A percentile compares a stretch with the other conserved stretches of the same genome.
These are phyloP conservation scores for Anguilla anguilla DNA, from an alignment of 2,797 vertebrate genomes.

Conservation along the genomic window DNA sequence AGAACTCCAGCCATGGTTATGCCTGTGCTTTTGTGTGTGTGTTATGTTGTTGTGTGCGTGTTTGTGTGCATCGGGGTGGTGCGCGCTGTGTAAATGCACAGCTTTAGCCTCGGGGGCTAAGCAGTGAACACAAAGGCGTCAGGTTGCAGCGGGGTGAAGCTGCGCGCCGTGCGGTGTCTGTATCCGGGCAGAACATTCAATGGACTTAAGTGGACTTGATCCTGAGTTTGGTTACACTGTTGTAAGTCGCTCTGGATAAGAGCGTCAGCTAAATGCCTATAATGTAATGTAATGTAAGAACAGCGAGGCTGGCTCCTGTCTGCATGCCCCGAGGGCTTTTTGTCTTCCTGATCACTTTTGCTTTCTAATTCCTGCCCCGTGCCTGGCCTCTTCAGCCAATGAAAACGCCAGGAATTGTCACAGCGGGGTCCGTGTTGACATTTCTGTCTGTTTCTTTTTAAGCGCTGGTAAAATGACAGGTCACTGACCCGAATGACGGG, in stretches of 20 bases:
- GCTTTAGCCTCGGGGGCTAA: conserved; percentile 27
- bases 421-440: background rate
- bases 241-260: too few relatives aligned
- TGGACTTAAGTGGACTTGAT: too few relatives aligned
- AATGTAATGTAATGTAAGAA: too few relatives aligned
- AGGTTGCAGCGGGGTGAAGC: conserved; percentile 45
- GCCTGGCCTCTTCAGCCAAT: background rate
- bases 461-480: background rate
- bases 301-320: conserved; percentile 30
- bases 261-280: too few relatives aligned
- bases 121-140: conserved; percentile 42
- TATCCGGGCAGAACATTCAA: conserved; percentile 65
- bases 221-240: too few relatives aligned
- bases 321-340: conserved; percentile 13
- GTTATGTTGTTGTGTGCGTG: background rate
- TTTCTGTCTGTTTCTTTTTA: background rate
- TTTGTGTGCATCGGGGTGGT: background rate
- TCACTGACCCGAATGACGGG: background rate
- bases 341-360: background rate
- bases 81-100: background rate
- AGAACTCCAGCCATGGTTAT: background rate
- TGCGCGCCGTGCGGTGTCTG: conserved; percentile 54
- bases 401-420: background rate
- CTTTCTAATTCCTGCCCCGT: background rate
- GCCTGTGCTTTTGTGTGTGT: background rate